Evolutionary conservation across 2,113 vertebrate species (phyloP).

Genomic region (Mastomys coucha): DNA sequence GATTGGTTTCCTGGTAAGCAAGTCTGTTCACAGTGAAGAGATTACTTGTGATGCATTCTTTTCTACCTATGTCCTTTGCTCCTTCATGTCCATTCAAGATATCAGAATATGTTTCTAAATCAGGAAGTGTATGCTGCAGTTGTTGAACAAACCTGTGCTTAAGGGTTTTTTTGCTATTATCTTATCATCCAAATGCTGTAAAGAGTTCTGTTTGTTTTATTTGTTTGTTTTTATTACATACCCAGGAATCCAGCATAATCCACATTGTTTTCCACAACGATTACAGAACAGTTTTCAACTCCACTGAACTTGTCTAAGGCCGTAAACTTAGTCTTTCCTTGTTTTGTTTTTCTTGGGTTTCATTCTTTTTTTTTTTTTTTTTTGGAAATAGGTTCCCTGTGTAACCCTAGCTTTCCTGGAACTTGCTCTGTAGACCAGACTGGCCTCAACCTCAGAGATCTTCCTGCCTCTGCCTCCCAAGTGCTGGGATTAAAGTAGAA

Average conservation of each 20-base stretch:
- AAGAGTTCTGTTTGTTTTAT: not conserved
- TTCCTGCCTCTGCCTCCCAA: not conserved
- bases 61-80: not conserved
- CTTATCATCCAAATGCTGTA: not conserved
- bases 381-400: not conserved
- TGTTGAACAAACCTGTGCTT: not conserved
- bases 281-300: not conserved
- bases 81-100: not conserved
- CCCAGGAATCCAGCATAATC: not conserved
- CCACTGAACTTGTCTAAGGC: not conserved
- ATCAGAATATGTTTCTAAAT: not conserved
- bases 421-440: not conserved
- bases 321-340: not conserved
- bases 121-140: not conserved
- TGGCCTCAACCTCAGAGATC: not conserved
- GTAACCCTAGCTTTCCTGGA: not conserved
- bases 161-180: not conserved
- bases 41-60: not conserved
- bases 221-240: not conserved
- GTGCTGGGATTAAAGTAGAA: not conserved
- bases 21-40: not conserved
- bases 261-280: not conserved
- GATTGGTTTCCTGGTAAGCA: not conserved
- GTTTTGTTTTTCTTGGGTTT: not conserved
- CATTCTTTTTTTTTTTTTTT: not conserved